Evolutionary conservation across 2,888 invertebrate species (phyloP), one percentile per base, ranked within the genome.

Genomic region (Lycophotia porphyrea): DNA sequence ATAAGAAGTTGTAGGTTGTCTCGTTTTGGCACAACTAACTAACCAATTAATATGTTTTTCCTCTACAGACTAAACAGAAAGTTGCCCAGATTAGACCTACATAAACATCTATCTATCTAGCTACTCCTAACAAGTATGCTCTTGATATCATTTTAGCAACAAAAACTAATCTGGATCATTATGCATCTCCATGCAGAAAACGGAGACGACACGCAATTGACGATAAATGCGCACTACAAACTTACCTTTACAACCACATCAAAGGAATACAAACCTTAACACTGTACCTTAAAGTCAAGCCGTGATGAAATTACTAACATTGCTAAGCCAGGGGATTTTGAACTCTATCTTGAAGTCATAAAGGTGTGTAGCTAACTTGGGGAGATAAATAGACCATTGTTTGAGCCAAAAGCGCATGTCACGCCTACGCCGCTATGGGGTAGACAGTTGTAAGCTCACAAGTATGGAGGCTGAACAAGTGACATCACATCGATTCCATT

Each of bases 401-500:
- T 75, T 73, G 60, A 71, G 44, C 47, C 44, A 73, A 77, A 71
- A 55, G 83, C 71, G 71, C 73, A 76, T 72, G 86, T 87, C 65
- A 74, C 90, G 87, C 91, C 88, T 88, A 91, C 91, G 77, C 89
- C 86, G 90, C 88, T 87, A 91, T 90, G 76, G 79, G 69, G 86
- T 79, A 87, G 86, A 86, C 89, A 87, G 88, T 86, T 87, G 87
- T 88, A 87, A 90, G 89, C 86, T 88, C 76, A 47, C 82, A 71
- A 71, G 83, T 80, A 87, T 79, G 76, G 83, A 79, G 58, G 44
- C 78, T 79, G 73, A 82, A 84, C 88, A 89, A 90, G 89, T 91
- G 91, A 93, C 90, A 84, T 84, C 84, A 91, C 91, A 90, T 85
- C 88, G 89, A 88, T 87, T 81, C 90, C 91, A 93, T 93, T 93